Conservation (phyloP, 2,888 invertebrate genomes). For the Dryobotodes eremita region DNA sequence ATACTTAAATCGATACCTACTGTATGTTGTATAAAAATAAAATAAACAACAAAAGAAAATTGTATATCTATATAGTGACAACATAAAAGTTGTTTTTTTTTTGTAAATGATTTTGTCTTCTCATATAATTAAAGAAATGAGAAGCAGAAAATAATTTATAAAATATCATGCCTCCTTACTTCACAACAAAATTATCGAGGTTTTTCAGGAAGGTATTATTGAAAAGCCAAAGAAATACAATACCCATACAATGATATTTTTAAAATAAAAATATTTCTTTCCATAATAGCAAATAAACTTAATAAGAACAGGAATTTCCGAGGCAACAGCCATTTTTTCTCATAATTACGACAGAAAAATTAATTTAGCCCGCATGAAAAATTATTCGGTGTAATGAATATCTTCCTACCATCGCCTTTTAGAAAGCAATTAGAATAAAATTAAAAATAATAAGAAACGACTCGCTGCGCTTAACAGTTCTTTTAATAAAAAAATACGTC, state of each 20-base stretch:
- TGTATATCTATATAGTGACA: neutral
- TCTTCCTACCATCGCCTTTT: conserved; percentile 66
- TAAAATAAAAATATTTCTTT: neutral
- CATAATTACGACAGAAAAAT: conserved; percentile 72
- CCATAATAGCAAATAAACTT: conserved; percentile 40
- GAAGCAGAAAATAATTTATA: too few species aligned
- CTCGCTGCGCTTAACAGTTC: conserved; percentile 32
- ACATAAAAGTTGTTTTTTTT: neutral
- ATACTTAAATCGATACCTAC: neutral
- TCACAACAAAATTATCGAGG: neutral
- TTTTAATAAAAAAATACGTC: conserved; percentile 21
- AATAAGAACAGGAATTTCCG: conserved; percentile 34
- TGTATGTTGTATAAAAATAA: neutral
- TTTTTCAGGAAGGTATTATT: neutral
- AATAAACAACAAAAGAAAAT: neutral
- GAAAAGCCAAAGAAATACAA: neutral
- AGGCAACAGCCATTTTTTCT: conserved; percentile 51
- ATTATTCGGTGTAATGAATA: conserved; percentile 75
- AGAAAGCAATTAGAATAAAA: conserved; percentile 62
- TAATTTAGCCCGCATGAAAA: conserved; percentile 73
- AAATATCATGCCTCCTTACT: too few species aligned
- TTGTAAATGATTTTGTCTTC: too few species aligned
- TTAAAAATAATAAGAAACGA: conserved; percentile 45
- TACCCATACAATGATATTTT: neutral
- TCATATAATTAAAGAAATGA: too few species aligned